These are phyloP conservation scores for Trissonchulus latispiculum DNA, from an alignment of 2,888 invertebrate species.

Conservation along the genomic window DNA sequence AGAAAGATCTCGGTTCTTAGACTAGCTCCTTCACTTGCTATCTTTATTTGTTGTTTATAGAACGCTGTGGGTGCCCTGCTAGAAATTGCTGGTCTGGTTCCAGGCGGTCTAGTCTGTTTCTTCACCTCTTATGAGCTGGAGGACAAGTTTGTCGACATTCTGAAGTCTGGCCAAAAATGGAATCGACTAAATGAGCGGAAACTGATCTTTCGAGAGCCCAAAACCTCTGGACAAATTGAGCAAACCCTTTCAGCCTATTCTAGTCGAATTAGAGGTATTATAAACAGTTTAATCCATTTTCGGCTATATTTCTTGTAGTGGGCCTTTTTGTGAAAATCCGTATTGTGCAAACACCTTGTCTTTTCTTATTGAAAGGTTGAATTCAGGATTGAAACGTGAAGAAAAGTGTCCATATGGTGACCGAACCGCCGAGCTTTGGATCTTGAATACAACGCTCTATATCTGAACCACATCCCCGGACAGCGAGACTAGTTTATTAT, in stretches of 20 bases:
- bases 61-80: neutral
- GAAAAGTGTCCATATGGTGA: too few species aligned
- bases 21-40: too few species aligned
- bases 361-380: too few species aligned
- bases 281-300: neutral
- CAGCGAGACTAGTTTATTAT: too few species aligned
- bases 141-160: slow-evolving; percentile 22
- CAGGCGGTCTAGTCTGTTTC: slow-evolving; percentile 84
- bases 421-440: too few species aligned
- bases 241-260: slow-evolving; percentile 61
- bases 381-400: too few species aligned
- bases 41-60: too few species aligned
- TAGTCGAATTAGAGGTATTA: slow-evolving; percentile 29
- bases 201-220: slow-evolving; percentile 47
- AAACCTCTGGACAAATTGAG: slow-evolving; percentile 54
- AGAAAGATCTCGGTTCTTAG: too few species aligned
- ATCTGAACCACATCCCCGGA: too few species aligned
- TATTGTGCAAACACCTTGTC: too few species aligned
- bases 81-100: slow-evolving; percentile 66
- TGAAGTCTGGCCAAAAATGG: slow-evolving; percentile 2
- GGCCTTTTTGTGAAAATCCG: too few species aligned
- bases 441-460: too few species aligned
- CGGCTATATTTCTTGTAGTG: neutral
- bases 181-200: slow-evolving; percentile 23
- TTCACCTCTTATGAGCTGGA: slow-evolving; percentile 82